Percentiles rank a stretch among this genome's conserved stretches.
Evolutionary conservation across 2,797 vertebrate genomes (phyloP).

Genomic region (Poecilia velifera): DNA sequence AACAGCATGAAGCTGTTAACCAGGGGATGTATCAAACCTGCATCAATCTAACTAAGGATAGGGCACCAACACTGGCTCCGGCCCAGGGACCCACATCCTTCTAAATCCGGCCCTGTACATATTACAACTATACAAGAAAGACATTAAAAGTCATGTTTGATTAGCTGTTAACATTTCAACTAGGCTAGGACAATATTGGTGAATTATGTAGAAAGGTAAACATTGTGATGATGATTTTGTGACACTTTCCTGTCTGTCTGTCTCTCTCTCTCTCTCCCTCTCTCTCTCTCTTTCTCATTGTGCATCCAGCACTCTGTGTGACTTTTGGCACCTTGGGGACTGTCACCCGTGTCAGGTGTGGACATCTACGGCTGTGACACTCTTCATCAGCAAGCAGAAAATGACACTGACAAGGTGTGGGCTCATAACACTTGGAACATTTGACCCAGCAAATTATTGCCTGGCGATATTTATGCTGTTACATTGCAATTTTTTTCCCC

Average conservation of each 20-base stretch:
- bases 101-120: too few relatives aligned
- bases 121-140: too few relatives aligned
- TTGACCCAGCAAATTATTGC: neutral
- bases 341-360: neutral
- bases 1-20: too few relatives aligned
- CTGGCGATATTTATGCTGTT: neutral
- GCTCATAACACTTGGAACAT: neutral
- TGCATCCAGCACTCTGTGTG: neutral
- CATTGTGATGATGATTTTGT: neutral
- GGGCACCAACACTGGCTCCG: too few relatives aligned
- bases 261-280: neutral
- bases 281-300: neutral
- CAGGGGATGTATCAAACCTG: too few relatives aligned
- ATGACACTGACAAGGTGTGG: neutral
- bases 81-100: too few relatives aligned
- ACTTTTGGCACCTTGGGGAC: neutral
- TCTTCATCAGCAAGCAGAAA: neutral
- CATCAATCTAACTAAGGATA: too few relatives aligned
- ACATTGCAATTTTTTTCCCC: neutral
- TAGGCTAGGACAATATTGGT: neutral
- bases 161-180: neutral
- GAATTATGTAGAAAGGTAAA: neutral
- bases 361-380: neutral
- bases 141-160: neutral
- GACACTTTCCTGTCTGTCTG: neutral